Evolutionary conservation across 2,113 vertebrate species (phyloP).

Genomic region (Chrysemys picta): DNA sequence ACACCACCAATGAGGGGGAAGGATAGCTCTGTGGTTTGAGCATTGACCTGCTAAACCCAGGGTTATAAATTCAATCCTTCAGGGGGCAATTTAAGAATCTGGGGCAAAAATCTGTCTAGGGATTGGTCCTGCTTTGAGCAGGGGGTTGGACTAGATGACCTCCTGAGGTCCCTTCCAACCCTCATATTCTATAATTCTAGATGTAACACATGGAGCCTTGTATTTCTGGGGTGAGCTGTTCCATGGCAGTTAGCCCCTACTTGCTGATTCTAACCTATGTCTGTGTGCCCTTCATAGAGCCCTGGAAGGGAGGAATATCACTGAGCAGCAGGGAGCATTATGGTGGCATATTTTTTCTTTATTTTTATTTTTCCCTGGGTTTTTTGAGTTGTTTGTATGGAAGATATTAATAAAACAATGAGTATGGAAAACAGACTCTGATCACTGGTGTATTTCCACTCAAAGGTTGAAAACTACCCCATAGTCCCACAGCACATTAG

Average conservation of each 20-base stretch:
- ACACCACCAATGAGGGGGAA: not conserved
- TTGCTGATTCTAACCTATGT: accelerated
- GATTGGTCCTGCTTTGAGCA: too few relatives aligned
- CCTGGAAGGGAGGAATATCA: not conserved
- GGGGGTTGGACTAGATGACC: too few relatives aligned
- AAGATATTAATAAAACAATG: not conserved
- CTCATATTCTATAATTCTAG: not conserved
- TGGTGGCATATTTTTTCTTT: accelerated
- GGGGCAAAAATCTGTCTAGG: too few relatives aligned
- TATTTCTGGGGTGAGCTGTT: not conserved
- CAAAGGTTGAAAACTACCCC: not conserved
- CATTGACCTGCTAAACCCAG: too few relatives aligned
- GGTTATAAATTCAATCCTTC: too few relatives aligned
- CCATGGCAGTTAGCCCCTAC: accelerated
- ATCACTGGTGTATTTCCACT: not conserved
- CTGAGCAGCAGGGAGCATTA: not conserved
- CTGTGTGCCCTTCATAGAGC: not conserved
- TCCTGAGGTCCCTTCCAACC: too few relatives aligned
- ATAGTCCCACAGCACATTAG: not conserved
- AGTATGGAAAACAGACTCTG: not conserved
- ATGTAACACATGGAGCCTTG: accelerated
- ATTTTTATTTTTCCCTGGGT: not conserved
- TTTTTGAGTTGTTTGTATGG: not conserved
- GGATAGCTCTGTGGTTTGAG: too few relatives aligned
- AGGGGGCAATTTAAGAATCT: too few relatives aligned